A percentile compares a stretch with the other conserved stretches of the same genome.
Conservation (phyloP, 2,797 vertebrate genomes). For the Esox masquinongy region DNA sequence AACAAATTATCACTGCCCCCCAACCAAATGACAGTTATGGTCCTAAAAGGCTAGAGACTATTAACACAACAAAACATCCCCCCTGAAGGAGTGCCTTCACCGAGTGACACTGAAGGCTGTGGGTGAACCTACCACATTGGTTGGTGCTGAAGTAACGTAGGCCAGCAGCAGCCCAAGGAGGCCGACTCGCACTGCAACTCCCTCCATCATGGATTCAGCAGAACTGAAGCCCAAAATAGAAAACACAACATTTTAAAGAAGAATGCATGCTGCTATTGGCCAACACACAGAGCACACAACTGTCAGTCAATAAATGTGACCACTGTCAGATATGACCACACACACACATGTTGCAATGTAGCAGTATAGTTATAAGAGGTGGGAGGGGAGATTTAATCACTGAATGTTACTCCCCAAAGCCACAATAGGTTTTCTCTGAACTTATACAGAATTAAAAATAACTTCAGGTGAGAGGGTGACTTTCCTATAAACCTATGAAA, state of each 20-base stretch:
- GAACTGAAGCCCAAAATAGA: slow-evolving; percentile 13
- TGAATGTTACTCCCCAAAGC: too few relatives aligned
- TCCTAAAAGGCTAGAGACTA: neutral
- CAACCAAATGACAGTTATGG: too few relatives aligned
- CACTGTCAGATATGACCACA: too few relatives aligned
- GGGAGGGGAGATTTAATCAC: too few relatives aligned
- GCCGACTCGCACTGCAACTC: slow-evolving; percentile 32
- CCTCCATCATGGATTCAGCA: slow-evolving; percentile 52
- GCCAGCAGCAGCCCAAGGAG: slow-evolving; percentile 61
- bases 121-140: slow-evolving; percentile 41
- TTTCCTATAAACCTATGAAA: neutral
- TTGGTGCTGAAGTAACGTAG: slow-evolving; percentile 40
- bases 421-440: too few relatives aligned
- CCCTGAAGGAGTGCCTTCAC: neutral
- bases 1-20: too few relatives aligned
- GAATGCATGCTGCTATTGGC: neutral
- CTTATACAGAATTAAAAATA: too few relatives aligned
- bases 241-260: slow-evolving; percentile 48
- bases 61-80: neutral
- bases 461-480: neutral
- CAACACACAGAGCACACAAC: neutral
- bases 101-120: too few relatives aligned
- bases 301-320: too few relatives aligned
- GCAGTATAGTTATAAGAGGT: too few relatives aligned
- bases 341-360: too few relatives aligned